phyloP scores from a whole-genome alignment of 2,888 invertebrate species.

The Pyrgus malvae region DNA sequence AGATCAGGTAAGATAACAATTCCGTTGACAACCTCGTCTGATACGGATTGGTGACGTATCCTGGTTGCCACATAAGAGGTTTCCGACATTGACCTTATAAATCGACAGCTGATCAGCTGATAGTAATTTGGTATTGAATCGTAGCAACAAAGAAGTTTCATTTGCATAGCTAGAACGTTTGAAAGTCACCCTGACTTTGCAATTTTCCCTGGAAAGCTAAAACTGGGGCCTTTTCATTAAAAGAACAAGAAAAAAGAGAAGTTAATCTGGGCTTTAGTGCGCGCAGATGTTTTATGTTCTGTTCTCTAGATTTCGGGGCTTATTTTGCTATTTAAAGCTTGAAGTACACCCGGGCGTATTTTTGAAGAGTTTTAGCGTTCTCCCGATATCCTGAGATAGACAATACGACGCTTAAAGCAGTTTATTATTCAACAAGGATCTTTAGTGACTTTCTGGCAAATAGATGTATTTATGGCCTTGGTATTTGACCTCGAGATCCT shows the following conservation, averaged over 20 bases:
- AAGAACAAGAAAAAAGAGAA: constrained; percentile 1
- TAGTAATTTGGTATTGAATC: constrained; percentile 1
- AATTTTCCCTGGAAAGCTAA: not conserved
- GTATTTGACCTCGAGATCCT: constrained; percentile 5
- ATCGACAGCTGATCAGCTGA: constrained; percentile 1
- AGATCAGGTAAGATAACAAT: constrained; percentile 68
- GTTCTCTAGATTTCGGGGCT: constrained; percentile 5
- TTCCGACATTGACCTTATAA: not conserved
- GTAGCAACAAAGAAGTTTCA: constrained; percentile 1
- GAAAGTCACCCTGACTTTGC: constrained; percentile 12
- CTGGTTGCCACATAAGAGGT: not conserved
- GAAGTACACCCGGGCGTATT: not conserved
- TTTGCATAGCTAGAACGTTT: constrained; percentile 17
- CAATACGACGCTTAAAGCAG: not conserved
- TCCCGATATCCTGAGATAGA: not conserved
- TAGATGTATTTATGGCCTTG: constrained; percentile 1
- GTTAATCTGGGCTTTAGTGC: constrained; percentile 3
- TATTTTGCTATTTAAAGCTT: not conserved
- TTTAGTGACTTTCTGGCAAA: not conserved
- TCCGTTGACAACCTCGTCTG: constrained; percentile 1
- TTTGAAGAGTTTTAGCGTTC: not conserved
- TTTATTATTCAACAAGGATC: not conserved
- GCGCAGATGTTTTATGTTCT: constrained; percentile 4
- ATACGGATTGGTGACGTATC: not conserved
- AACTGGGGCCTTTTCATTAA: not conserved